Base-by-base conservation (phyloP, 2,888 invertebrate species). In the Drosophila formosana region DNA sequence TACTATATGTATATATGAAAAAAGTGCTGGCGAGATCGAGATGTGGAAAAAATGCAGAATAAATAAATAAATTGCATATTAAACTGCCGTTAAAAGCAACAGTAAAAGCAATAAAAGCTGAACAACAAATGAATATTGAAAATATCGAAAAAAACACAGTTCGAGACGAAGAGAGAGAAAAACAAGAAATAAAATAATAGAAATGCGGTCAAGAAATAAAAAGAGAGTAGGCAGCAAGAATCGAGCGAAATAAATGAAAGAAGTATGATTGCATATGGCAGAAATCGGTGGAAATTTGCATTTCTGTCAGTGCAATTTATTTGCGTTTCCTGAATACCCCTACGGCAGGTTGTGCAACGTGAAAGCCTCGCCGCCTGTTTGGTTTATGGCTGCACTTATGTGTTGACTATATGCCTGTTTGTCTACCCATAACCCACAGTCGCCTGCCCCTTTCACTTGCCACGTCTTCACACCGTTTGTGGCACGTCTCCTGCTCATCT, bases 351-450 rank as follows among this genome's bases (percentile, higher is more conserved):
- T 13, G 45, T 47, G n/a, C 50, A 37, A 50, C 18, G 18, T 18
- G 18, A 49, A 43, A 39, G 63, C 50, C 50, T 39, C 46, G 63
- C 43, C 47, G 60, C 34, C 55, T 52, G 56, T 45, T 45, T 51
- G 61, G 51, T 67, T 68, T 65, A 61, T 68, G 75, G 34, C 65
- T 75, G 47, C 80, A 78, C 72, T 72, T 79, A 50, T 76, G 74
- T 64, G 66, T 67, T 66, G 66, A 66, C 45, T 45, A 50, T 45
- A 50, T 57, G 55, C 53, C 46, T 49, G 66, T 32, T 62, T 66
- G 55, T 49, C 47, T 66, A 50, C 43, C 66, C 55, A 53, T 55
- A 39, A 50, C 43, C 72, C 55, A 53, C 45, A 41, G 4, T 2
- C 2, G 7, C 30, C 6, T 7, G 6, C 28, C 28, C 28, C 6